phyloP scores from a whole-genome alignment of 2,113 vertebrate genomes.

The Nematolebias whitei region DNA sequence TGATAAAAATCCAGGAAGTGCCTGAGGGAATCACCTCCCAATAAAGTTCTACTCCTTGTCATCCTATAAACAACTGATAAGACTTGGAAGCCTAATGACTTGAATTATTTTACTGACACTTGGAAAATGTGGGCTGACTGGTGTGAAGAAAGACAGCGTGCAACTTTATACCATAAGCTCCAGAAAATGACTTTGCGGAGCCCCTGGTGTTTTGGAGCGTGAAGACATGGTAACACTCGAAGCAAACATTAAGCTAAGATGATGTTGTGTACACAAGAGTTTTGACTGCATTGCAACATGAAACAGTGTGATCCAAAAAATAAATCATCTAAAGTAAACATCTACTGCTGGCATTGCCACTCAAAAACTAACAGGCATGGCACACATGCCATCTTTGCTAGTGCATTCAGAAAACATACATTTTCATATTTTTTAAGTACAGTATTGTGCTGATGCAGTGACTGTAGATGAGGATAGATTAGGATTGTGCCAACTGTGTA shows the following conservation, averaged over 20 bases:
- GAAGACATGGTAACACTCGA: slow-evolving; percentile 24
- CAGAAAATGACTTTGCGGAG: slow-evolving; percentile 43
- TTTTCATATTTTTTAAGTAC: slow-evolving; percentile 17
- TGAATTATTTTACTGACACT: slow-evolving; percentile 72
- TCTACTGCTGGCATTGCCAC: slow-evolving; percentile 11
- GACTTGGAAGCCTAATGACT: slow-evolving; percentile 66
- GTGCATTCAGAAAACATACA: slow-evolving; percentile 17
- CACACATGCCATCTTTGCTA: neutral
- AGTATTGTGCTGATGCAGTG: slow-evolving; percentile 37
- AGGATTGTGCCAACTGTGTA: slow-evolving; percentile 59
- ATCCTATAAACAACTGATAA: slow-evolving; percentile 78
- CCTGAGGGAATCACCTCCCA: slow-evolving; percentile 68
- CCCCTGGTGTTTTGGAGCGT: slow-evolving; percentile 32
- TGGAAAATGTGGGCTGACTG: slow-evolving; percentile 67
- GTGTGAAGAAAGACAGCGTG: slow-evolving; percentile 53
- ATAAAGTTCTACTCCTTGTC: slow-evolving; percentile 68
- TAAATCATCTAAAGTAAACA: slow-evolving; percentile 13
- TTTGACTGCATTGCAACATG: slow-evolving; percentile 14
- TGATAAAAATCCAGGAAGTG: slow-evolving; percentile 60
- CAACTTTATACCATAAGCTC: slow-evolving; percentile 46
- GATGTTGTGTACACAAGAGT: slow-evolving; percentile 14
- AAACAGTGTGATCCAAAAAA: slow-evolving; percentile 27
- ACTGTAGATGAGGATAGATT: slow-evolving; percentile 63
- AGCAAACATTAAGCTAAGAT: slow-evolving; percentile 23
- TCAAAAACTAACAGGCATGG: slow-evolving; percentile 34